These are phyloP conservation scores for Tapirus terrestris DNA, from an alignment of 2,113 vertebrate genomes.

Conservation along the genomic window DNA sequence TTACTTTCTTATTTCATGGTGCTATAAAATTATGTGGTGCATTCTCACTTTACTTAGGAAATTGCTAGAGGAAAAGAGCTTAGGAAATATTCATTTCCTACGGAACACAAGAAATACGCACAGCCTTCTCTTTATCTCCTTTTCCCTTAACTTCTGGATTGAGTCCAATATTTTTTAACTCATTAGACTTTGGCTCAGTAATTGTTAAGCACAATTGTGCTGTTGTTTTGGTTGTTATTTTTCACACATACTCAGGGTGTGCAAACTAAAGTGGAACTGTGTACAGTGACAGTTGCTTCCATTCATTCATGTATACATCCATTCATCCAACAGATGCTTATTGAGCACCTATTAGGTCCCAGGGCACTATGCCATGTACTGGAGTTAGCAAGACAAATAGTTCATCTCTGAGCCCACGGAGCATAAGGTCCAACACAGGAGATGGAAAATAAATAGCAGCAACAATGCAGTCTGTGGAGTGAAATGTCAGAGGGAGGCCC, in stretches of 20 bases:
- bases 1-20: slow-evolving; percentile 63
- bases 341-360: background rate
- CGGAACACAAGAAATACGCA: slow-evolving; percentile 78
- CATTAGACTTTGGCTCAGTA: background rate
- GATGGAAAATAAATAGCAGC: background rate
- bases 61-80: slow-evolving; percentile 74
- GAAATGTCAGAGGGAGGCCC: background rate
- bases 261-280: background rate
- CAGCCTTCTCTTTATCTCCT: slow-evolving; percentile 74
- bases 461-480: background rate
- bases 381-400: background rate
- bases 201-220: background rate
- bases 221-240: background rate
- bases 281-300: background rate
- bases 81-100: slow-evolving; percentile 81
- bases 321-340: background rate
- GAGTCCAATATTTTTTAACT: slow-evolving; percentile 40
- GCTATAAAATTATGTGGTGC: slow-evolving; percentile 64
- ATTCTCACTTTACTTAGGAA: slow-evolving; percentile 77
- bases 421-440: background rate
- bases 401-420: background rate
- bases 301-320: background rate
- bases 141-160: slow-evolving; percentile 21
- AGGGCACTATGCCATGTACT: background rate
- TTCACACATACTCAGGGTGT: background rate